Evolutionary conservation across 2,797 vertebrate genomes (phyloP), one percentile per base, ranked within the genome.

Genomic region (Pterois miles): DNA sequence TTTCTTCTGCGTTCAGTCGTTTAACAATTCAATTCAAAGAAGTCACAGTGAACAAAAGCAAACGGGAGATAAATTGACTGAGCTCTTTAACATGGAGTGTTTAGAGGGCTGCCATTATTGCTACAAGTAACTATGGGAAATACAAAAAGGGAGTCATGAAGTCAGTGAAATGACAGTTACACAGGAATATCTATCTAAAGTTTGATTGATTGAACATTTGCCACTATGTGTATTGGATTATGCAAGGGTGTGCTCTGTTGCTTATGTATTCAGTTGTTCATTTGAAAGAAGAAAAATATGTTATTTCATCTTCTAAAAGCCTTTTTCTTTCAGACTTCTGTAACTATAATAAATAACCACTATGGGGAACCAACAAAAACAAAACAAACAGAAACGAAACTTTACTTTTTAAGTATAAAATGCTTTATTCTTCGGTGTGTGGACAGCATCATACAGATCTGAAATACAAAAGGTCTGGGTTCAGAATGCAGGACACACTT

Each of bases 391-490:
- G 53, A 56, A 58, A 58, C 29, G 31, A 31, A 16, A 11, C 16
- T 31, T 29, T 29, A 5, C 54, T 29, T 56, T 8, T 56, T 33
- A 18, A 12, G 8, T 31, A 56, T 56, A 0, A n/a, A 22, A 20
- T 56, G n/a, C 14, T 34, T 58, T 34, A 34, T 59, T 22, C 13
- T 36, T 59, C n/a, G n/a, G n/a, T n/a, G n/a, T n/a, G n/a, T n/a
- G n/a, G n/a, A n/a, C n/a, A n/a, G n/a, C n/a, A n/a, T n/a, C 31
- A 54, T 54, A 54, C 52, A 25, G 29, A 58, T 58, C 16, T 31
- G 56, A 33, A 58, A 33, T 58, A 0, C 4, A 9, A n/a, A 58
- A 5, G 3, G 8, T 27, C 53, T 27, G 53, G 25, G 0, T 13
- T 54, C 53, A 16, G 23, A 54, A 54, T 54, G 53, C 53, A 27